Conservation (phyloP, 2,888 invertebrate genomes). For the Leucoptera coffeella region DNA sequence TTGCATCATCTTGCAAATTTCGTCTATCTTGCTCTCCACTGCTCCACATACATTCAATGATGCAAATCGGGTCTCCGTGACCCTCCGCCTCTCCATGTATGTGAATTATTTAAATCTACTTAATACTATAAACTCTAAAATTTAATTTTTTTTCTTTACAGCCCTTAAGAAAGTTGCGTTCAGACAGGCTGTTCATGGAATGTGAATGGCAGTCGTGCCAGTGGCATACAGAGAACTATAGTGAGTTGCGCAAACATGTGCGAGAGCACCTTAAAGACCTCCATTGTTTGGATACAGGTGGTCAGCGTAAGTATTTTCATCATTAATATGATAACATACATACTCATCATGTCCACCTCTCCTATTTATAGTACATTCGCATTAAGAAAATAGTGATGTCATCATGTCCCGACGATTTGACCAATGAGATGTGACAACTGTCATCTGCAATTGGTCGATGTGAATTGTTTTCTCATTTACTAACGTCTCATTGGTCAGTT, state of each 20-base stretch:
- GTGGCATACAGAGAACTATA: slow-evolving; percentile 25
- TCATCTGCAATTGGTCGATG: too few species aligned
- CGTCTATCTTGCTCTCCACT: too few species aligned
- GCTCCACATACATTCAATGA: too few species aligned
- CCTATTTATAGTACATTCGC: too few species aligned
- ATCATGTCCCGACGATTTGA: too few species aligned
- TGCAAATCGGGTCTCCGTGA: too few species aligned
- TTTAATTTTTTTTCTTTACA: slow-evolving; percentile 10
- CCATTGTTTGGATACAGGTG: slow-evolving; percentile 18
- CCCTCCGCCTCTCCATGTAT: too few species aligned
- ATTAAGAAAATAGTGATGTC: too few species aligned
- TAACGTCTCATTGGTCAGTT: neutral
- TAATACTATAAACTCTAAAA: too few species aligned
- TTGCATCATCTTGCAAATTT: too few species aligned
- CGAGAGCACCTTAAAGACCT: slow-evolving; percentile 40
- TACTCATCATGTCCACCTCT: neutral
- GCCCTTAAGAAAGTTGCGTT: slow-evolving; percentile 19
- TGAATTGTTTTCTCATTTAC: neutral
- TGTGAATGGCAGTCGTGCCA: slow-evolving; percentile 59
- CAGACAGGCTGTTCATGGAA: slow-evolving; percentile 18
- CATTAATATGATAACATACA: neutral
- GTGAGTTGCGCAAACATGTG: slow-evolving; percentile 52
- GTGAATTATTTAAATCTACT: too few species aligned
- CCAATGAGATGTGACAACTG: too few species aligned
- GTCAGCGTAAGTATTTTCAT: slow-evolving; percentile 12